These are phyloP conservation scores for Typhlichthys eigenmanni DNA, from an alignment of 2,797 vertebrate species.

Conservation along the genomic window DNA sequence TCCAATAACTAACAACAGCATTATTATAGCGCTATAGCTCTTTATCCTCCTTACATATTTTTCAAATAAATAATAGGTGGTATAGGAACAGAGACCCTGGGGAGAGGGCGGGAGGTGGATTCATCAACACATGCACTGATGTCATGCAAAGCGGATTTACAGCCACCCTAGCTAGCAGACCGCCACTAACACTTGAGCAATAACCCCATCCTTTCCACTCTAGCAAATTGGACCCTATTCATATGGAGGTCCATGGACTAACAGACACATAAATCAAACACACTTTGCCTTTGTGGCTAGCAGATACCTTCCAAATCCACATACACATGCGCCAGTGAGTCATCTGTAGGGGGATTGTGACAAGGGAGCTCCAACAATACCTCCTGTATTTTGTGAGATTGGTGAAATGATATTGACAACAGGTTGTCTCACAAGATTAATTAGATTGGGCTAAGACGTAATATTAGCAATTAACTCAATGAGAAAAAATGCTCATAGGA, in stretches of 20 bases:
- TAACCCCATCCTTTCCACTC: slow-evolving; percentile 41
- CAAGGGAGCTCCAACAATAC: too few species aligned
- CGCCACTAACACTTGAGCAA: slow-evolving; percentile 38
- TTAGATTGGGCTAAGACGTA: too few species aligned
- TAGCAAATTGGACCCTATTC: slow-evolving; percentile 35
- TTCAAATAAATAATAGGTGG: slow-evolving; percentile 24
- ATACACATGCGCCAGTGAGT: too few species aligned
- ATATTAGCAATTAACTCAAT: too few species aligned
- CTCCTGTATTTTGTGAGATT: too few species aligned
- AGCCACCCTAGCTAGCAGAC: slow-evolving; percentile 41
- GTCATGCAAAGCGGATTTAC: slow-evolving; percentile 61
- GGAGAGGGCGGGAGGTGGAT: slow-evolving; percentile 10
- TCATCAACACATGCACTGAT: slow-evolving; percentile 44
- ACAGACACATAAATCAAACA: slow-evolving; percentile 46
- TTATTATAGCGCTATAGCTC: slow-evolving; percentile 36
- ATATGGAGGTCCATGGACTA: slow-evolving; percentile 1
- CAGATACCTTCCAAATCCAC: slow-evolving; percentile 23
- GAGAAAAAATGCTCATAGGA: too few species aligned
- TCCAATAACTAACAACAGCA: slow-evolving; percentile 12
- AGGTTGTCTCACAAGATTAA: too few species aligned
- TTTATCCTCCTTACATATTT: slow-evolving; percentile 17
- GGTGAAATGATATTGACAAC: too few species aligned
- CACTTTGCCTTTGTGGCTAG: slow-evolving; percentile 16
- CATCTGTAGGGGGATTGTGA: too few species aligned
- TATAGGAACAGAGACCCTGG: slow-evolving; percentile 26